Evolutionary conservation across 2,113 vertebrate genomes (phyloP), one percentile per base, ranked within the genome.

Genomic region (Neogale vison): DNA sequence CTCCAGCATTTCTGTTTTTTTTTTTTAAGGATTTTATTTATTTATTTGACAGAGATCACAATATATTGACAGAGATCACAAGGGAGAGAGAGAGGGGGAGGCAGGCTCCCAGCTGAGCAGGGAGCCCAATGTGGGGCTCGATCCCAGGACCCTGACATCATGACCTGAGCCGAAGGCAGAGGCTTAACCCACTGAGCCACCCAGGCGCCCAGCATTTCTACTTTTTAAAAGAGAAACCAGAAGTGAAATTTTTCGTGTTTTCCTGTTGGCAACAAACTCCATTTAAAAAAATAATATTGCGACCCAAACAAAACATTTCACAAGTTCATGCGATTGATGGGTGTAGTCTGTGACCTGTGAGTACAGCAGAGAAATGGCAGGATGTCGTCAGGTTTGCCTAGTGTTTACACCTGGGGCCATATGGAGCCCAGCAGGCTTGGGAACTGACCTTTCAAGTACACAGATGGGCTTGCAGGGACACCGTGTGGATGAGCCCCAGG

Each of bases 381-480:
- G 95, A 50, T 45, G 4, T 17, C 0, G 1, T 1, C 17, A 29
- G 3, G 4, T 21, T 52, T 72, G 72, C 26, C n/a, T 45, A 11
- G 23, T 31, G 0, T 55, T n/a, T 29, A 9, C 34, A 47, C 36
- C 67, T 57, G 47, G 42, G 76, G 39, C 88, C 97, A 97, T 86
- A 72, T 86, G 96, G 97, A 45, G 24, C 9, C 84, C 96, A 80
- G 92, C 81, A 89, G 96, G 86, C 72, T 11, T 81, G 24, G 50
- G 52, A 24, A 77, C 13, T 93, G 93, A 67, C 82, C 96, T 95
- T 85, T 31, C 13, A 36, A 61, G 59, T 1, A 79, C 74, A 67
- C 96, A 97, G 96, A 96, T 96, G 92, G 93, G 21, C 71, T 79
- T 39, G 47, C 13, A 9, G 93, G 76, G 65, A 26, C 0, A 0